These are phyloP conservation scores for Muschampia plurimacula DNA, from an alignment of 2,888 invertebrate genomes.

Conservation along the genomic window DNA sequence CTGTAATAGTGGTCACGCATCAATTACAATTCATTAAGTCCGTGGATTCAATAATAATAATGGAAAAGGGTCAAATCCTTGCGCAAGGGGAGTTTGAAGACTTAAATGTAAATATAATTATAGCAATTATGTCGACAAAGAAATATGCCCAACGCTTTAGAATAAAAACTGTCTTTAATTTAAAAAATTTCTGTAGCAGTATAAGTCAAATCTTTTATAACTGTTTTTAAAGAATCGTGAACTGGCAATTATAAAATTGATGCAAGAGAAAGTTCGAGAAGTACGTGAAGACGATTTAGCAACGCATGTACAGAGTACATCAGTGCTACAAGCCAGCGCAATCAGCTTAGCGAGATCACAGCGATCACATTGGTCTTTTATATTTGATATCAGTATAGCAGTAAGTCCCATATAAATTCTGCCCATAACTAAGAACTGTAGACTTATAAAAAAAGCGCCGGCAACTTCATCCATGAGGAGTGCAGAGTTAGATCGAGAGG, in stretches of 20 bases:
- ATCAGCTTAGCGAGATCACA: slow-evolving; percentile 62
- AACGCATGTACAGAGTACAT: slow-evolving; percentile 51
- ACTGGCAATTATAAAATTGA: slow-evolving; percentile 68
- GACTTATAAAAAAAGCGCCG: too few relatives aligned
- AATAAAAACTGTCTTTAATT: neutral
- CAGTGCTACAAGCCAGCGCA: slow-evolving; percentile 56
- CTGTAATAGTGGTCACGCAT: slow-evolving; percentile 92
- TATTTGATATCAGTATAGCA: slow-evolving; percentile 60
- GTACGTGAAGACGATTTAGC: slow-evolving; percentile 62
- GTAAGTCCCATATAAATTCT: slow-evolving; percentile 49
- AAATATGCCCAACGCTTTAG: too few relatives aligned
- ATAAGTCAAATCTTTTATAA: neutral
- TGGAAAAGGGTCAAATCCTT: slow-evolving; percentile 72
- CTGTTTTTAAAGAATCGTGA: slow-evolving; percentile 59
- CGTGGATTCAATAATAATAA: slow-evolving; percentile 85
- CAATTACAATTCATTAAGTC: slow-evolving; percentile 92
- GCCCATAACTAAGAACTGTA: too few relatives aligned
- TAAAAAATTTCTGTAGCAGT: neutral
- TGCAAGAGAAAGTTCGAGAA: slow-evolving; percentile 70
- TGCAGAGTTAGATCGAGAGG: too few relatives aligned
- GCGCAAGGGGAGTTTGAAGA: slow-evolving; percentile 70
- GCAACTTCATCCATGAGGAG: too few relatives aligned
- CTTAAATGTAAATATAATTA: slow-evolving; percentile 60
- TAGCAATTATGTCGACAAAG: too few relatives aligned
- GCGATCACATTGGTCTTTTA: slow-evolving; percentile 62